Evolutionary conservation across 2,888 invertebrate species (phyloP), one percentile per base, ranked within the genome.

Genomic region (Tetrapedia diversipes): DNA sequence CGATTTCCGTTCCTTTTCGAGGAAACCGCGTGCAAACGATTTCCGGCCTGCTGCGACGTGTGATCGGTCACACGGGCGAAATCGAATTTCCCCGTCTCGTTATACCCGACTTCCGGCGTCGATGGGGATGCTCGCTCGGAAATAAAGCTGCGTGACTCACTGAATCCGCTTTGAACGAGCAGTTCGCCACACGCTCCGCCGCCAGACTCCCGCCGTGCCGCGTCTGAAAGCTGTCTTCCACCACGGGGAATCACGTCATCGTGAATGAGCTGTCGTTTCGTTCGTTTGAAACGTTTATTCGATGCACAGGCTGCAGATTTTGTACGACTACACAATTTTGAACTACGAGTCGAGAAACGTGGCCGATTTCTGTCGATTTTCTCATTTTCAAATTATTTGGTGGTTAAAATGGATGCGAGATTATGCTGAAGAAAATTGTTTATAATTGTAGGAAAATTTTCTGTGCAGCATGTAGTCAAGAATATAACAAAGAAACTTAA

Each of bases 131-230:
- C 41, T 34, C 63, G 45, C 14, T 51, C 27, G 63, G 69, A 60
- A 69, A 77, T 69, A 71, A 78, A 78, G 37, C 16, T 61, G 39
- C 64, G 59, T 75, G 79, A 80, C 47, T 80, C 79, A 80, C 54
- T 60, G 78, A 74, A 70, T 57, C 63, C 59, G 63, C 60, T 39
- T 19, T 27, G 61, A 53, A 60, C 71, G 49, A 60, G 59, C 49
- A 60, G 79, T 69, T 67, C 65, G 60, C 68, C 77, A 41, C 63
- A 66, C 65, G 53, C 70, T 57, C 57, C 45, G 60, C 39, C 39
- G 53, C 49, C 54, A 57, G 56, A 61, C 76, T 66, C 53, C 60
- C 74, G 57, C 37, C 41, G 43, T 56, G 57, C 61, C 45, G 29
- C 29, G 75, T 66, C 76, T 71, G 41, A 34, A 1, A 4, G 11